Evolutionary conservation across 23 tunicate species (phyloP).

Genomic region (Halocynthia aurantium): DNA sequence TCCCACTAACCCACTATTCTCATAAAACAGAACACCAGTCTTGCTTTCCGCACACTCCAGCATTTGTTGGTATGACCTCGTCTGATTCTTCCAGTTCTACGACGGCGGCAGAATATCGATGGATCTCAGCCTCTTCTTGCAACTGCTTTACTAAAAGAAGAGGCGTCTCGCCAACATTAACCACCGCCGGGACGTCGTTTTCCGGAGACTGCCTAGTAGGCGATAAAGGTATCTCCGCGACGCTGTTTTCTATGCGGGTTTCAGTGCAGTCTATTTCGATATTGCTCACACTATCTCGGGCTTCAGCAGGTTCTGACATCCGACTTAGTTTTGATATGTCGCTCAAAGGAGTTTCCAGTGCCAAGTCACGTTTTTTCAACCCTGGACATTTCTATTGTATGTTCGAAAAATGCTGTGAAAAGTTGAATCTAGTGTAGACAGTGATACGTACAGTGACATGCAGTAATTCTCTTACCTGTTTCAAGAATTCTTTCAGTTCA

Average conservation of each 20-base stretch:
- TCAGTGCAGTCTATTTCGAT: slow-evolving; percentile 7
- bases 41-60: slow-evolving; percentile 19
- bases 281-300: slow-evolving; percentile 3
- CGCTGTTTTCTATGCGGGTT: slow-evolving; percentile 11
- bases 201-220: slow-evolving; percentile 9
- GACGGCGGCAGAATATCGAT: slow-evolving; percentile 12
- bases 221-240: slow-evolving; percentile 13
- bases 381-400: slow-evolving; percentile 25
- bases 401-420: slow-evolving; percentile 30
- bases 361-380: background rate
- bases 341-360: too few species aligned
- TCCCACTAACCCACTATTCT: background rate
- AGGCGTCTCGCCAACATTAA: slow-evolving; percentile 19
- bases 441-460: background rate
- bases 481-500: slow-evolving; percentile 36
- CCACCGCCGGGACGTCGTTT: slow-evolving; percentile 2
- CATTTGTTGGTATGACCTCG: background rate
- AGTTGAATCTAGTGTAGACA: background rate
- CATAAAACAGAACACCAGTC: slow-evolving; percentile 17
- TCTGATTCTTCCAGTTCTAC: slow-evolving; percentile 4
- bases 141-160: background rate
- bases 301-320: background rate
- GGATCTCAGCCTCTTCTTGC: background rate
- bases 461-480: slow-evolving; percentile 44
- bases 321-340: background rate